Evolutionary conservation across 1,140 invertebrate genomes (phyloP).

Genomic region (Lethrus apterus): DNA sequence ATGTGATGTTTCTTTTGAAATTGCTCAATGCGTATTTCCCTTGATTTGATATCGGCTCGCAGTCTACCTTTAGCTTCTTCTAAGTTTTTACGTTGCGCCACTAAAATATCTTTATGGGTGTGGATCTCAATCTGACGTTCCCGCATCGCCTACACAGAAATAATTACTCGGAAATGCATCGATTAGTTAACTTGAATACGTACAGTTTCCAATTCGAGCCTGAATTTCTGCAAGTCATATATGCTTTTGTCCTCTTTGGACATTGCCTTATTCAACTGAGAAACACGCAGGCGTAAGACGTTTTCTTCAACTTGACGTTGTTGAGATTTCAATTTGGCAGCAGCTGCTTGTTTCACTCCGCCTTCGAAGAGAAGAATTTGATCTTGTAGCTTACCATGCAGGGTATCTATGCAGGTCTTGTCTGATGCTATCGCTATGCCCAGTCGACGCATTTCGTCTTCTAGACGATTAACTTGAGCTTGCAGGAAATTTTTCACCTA

Average conservation of each 20-base stretch:
- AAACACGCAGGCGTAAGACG: slow-evolving; percentile 50
- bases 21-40: slow-evolving; percentile 52
- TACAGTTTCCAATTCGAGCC: slow-evolving; percentile 48
- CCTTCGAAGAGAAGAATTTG: slow-evolving; percentile 45
- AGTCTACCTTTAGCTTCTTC: slow-evolving; percentile 52
- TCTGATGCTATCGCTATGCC: slow-evolving; percentile 38
- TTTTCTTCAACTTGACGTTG: slow-evolving; percentile 55
- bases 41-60: slow-evolving; percentile 46
- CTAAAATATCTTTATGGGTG: slow-evolving; percentile 51
- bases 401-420: slow-evolving; percentile 34
- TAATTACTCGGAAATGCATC: neutral
- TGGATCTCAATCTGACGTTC: slow-evolving; percentile 56
- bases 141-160: slow-evolving; percentile 48
- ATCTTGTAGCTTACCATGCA: slow-evolving; percentile 36
- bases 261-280: slow-evolving; percentile 49
- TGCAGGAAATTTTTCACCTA: slow-evolving; percentile 42
- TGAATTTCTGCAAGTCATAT: slow-evolving; percentile 52
- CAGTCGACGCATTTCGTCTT: slow-evolving; percentile 46
- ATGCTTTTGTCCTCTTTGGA: slow-evolving; percentile 49
- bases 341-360: slow-evolving; percentile 48
- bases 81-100: slow-evolving; percentile 48
- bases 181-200: slow-evolving; percentile 18
- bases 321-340: slow-evolving; percentile 40
- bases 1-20: slow-evolving; percentile 42
- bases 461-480: slow-evolving; percentile 45